phyloP scores from a whole-genome alignment of 2,797 vertebrate species.

The Cichlasoma orientale region DNA sequence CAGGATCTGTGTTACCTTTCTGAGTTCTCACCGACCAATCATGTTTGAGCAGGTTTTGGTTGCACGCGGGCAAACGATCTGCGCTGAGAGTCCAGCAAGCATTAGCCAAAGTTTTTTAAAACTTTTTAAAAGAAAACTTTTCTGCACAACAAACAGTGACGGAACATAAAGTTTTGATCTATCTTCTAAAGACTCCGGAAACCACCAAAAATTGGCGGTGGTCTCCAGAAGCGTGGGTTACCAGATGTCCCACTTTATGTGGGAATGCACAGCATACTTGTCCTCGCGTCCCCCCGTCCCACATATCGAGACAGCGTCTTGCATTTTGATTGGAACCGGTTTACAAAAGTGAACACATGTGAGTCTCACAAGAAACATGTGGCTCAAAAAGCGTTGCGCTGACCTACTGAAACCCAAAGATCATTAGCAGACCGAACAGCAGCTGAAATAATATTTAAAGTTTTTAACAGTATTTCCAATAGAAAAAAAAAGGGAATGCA shows the following conservation, averaged over 20 bases:
- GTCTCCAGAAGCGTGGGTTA: not conserved
- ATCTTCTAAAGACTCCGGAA: not conserved
- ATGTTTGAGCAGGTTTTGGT: not conserved
- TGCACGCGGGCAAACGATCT: not conserved
- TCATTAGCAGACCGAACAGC: not conserved
- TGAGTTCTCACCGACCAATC: not conserved
- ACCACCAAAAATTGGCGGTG: not conserved
- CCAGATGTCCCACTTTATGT: constrained; percentile 1
- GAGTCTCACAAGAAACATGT: not conserved
- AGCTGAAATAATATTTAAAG: not conserved
- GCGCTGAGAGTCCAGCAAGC: not conserved
- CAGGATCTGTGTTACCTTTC: not conserved
- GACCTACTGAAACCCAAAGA: not conserved
- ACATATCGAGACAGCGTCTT: not conserved
- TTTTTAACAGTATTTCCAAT: not conserved
- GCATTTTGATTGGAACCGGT: not conserved
- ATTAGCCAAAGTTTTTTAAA: not conserved
- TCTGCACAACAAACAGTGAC: not conserved
- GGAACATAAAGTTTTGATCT: not conserved
- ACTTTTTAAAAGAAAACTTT: no score
- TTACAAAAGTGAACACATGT: not conserved
- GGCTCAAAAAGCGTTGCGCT: not conserved
- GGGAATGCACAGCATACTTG: not conserved
- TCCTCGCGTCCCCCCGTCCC: not conserved
- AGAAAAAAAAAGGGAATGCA: not conserved